Conservation (phyloP, 2,888 invertebrate species). For the Acleris sparsana region DNA sequence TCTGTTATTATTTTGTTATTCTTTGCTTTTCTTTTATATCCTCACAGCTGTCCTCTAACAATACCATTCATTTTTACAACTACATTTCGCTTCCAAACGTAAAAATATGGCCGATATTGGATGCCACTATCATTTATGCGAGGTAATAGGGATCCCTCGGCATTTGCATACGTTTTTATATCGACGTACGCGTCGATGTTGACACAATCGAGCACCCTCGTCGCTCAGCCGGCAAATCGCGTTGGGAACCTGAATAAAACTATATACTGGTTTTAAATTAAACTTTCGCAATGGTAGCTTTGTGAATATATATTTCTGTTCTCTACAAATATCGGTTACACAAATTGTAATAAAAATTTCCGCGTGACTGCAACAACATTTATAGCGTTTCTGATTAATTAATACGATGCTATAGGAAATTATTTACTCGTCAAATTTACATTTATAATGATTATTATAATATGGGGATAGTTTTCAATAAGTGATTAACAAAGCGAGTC, state of each 20-base stretch:
- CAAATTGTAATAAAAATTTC: too few relatives aligned
- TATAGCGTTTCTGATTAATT: too few relatives aligned
- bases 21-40: too few relatives aligned
- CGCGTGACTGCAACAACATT: too few relatives aligned
- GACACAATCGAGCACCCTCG: slow-evolving; percentile 29
- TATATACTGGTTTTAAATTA: background rate
- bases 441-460: too few relatives aligned
- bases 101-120: slow-evolving; percentile 11
- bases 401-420: too few relatives aligned
- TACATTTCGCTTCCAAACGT: slow-evolving; percentile 6
- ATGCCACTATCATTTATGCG: slow-evolving; percentile 6
- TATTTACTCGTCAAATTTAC: too few relatives aligned
- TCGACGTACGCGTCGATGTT: slow-evolving; percentile 28
- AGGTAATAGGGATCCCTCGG: slow-evolving; percentile 17
- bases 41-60: background rate
- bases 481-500: too few relatives aligned
- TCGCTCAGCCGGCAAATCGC: slow-evolving; percentile 25
- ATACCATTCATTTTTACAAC: slow-evolving; percentile 1
- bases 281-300: background rate
- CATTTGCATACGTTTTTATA: slow-evolving; percentile 30
- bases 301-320: background rate
- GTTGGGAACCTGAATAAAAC: slow-evolving; percentile 1
- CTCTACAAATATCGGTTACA: too few relatives aligned
- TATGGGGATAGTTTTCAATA: too few relatives aligned
- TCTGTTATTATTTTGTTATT: too few relatives aligned